Conservation (phyloP, 2,888 invertebrate species). For the Yponomeuta malinellus region DNA sequence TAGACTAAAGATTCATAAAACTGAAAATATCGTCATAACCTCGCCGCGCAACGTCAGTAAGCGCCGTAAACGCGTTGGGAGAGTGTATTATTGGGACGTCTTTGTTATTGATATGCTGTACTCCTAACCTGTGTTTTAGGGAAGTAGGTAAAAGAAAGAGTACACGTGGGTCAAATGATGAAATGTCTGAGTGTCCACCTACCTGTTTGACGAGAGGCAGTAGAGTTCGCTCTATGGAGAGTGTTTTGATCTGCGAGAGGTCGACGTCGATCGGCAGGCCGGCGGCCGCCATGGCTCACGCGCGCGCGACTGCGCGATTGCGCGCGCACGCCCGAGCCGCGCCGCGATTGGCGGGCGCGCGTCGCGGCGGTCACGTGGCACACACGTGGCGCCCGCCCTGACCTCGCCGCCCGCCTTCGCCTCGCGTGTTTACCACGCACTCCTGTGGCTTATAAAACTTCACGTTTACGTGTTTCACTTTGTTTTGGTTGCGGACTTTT, state of each 20-base stretch:
- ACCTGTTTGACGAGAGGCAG: conserved; percentile 97
- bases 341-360: conserved; percentile 49
- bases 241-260: conserved; percentile 90
- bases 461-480: conserved; percentile 49
- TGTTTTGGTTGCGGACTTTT: conserved; percentile 47
- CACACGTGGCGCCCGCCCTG: conserved; percentile 27
- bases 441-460: conserved; percentile 54
- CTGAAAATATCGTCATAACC: conserved; percentile 44
- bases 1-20: conserved; percentile 49
- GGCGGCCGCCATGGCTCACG: conserved; percentile 78
- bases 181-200: conserved; percentile 38
- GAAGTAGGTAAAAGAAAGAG: not conserved
- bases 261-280: conserved; percentile 71
- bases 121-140: not conserved
- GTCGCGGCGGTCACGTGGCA: conserved; percentile 41
- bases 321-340: conserved; percentile 65
- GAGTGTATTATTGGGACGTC: conserved; percentile 23
- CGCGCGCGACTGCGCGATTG: conserved; percentile 73
- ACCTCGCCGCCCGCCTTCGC: conserved; percentile 34
- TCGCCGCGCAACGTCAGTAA: conserved; percentile 49
- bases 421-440: conserved; percentile 35
- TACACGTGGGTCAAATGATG: conserved; percentile 15
- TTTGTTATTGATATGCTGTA: not conserved
- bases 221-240: conserved; percentile 95
- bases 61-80: conserved; percentile 35